Base-by-base conservation (phyloP, 2,888 invertebrate genomes). In the Sepiola atlantica region DNA sequence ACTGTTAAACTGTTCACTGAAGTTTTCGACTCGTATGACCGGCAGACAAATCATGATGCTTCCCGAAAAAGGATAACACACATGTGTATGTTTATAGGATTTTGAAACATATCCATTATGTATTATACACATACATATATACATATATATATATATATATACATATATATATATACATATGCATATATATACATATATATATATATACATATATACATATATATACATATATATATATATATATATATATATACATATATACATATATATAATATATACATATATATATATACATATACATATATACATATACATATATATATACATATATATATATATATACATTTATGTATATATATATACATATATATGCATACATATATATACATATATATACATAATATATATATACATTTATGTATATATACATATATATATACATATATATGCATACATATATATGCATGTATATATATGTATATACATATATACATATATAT, bases 191-290 rank as follows among this genome's bases (percentile, higher is more conserved):
- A 77, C 24, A 77, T 77, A 77, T 77, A 77, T 77, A 77, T 77
- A 77, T 77, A 77, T 77, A 77, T 77, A 77, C 24, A 77, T 77
- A 77, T 77, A 77, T 77, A 77, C 24, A 77, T 77, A 77, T 77
- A 77, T 77, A 77, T 77, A 77, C 24, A 77, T 77, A 77, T 77
- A 77, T 77, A 77, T 77, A 77, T 77, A 77, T 77, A 77, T 77
- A 77, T 77, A 77, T 77, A 77, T 77, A 77, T 77, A 77, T 77
- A 77, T 77, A 77, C 24, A 77, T 77, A 77, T 77, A 77, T 77
- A 77, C n/a, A n/a, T n/a, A n/a, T n/a, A n/a, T n/a, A n/a, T n/a
- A n/a, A n/a, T n/a, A n/a, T n/a, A n/a, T n/a, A n/a, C n/a, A n/a
- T n/a, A n/a, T n/a, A n/a, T n/a, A n/a, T n/a, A n/a, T n/a, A n/a